Evolutionary conservation across 2,888 invertebrate species (phyloP), one percentile per base, ranked within the genome.

Genomic region (Drosophila imparisetae): DNA sequence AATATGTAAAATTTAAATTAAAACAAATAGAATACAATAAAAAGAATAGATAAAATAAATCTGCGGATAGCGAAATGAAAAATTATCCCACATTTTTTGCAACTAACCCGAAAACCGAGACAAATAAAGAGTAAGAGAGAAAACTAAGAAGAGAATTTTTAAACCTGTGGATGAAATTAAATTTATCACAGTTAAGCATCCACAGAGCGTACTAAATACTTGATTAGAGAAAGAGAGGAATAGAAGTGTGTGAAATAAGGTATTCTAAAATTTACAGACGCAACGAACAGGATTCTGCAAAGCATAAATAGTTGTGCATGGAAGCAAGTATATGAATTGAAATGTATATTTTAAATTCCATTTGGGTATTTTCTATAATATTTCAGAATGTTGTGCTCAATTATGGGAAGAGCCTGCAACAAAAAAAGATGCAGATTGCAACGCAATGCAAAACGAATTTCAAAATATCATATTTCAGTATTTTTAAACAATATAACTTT

Each of bases 391-490:
- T 3, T 4, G 32, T 11, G 10, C 2, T 40, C 27, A 27, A 30
- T 68, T 58, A 38, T 58, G n/a, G n/a, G 38, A 68, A 13, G 21
- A 27, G 21, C 36, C 50, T 45, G 30, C 38, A 36, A 30, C 7
- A 52, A 7, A 53, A n/a, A 42, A 15, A 32, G 32, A 8, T 48
- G 27, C 45, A 45, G 4, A 15, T 45, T 24, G 45, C 45, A 45
- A 45, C 45, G 49, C 45, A 27, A 49, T 53, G 55, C 80, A 66
- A 62, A 66, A 67, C 55, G 68, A 68, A 80, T 80, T 81, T 66
- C 67, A 36, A 69, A 76, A 84, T 66, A 76, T 71, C 66, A 24
- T 27, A n/a, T 49, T 65, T 71, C 53, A 74, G 69, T 63, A 79
- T 68, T 70, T 70, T 50, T 32, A 64, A 55, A 63, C 50, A 66